Evolutionary conservation across 2,113 vertebrate species (phyloP), one percentile per base, ranked within the genome.

Genomic region (Bufo bufo): DNA sequence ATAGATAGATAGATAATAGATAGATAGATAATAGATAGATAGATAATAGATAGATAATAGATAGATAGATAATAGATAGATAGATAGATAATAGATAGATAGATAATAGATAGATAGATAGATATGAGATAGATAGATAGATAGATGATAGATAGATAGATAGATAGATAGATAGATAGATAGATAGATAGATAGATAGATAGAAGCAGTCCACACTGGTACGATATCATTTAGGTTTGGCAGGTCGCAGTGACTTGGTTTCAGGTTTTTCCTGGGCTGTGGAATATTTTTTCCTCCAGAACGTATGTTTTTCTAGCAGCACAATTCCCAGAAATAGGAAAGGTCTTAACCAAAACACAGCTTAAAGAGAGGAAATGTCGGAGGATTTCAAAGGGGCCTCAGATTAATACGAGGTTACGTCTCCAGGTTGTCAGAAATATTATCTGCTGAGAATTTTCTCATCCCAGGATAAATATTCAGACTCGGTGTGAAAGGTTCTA

Each of bases 241-340:
- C 8, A 9, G 17, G 7, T 75, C 72, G 7, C 2, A 19, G 6
- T 19, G 12, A 49, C 45, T 19, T 4, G 72, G 9, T 17, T 72
- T 12, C 0, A 33, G 33, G 6, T 33, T 16, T 54, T 52, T n/a
- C 52, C 33, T 75, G 4, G 56, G 4, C 45, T 49, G 20, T 2
- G 23, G 85, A 77, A 11, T 49, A 63, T 50, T 6, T 10, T 77
- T 63, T 78, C 16, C 58, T 56, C 2, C 14, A 56, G 49, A 43
- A 47, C 72, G 43, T 65, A 61, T 83, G 16, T 88, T 88, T 84
- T 12, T 88, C 65, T 84, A n/a, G 58, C 4, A 84, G 65, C 11
- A 83, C 80, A 88, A 77, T 88, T 84, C 81, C 81, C 81, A 88
- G 87, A 84, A 77, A 84, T 63, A 61, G 58, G 72, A 83, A 75